Conservation (phyloP, 2,888 invertebrate genomes). For the Andrena chrysosceles region DNA sequence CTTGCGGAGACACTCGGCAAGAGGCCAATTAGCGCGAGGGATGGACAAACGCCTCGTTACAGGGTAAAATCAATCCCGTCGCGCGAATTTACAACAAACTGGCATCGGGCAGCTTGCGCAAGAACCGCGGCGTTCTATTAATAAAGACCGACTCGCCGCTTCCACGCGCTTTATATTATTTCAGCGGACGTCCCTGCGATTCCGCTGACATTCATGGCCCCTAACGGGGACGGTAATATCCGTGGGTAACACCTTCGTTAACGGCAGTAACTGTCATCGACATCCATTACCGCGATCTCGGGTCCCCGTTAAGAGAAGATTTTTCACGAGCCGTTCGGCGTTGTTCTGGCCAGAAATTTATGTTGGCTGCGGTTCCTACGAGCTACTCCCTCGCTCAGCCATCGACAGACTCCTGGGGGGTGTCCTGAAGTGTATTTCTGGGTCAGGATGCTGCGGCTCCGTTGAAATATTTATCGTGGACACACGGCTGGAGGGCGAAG, state of each 20-base stretch:
- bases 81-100: slow-evolving; percentile 35
- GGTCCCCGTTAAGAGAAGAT: slow-evolving; percentile 43
- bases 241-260: slow-evolving; percentile 51
- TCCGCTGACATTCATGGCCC: slow-evolving; percentile 50
- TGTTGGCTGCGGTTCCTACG: slow-evolving; percentile 14
- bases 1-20: neutral
- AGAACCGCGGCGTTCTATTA: slow-evolving; percentile 38
- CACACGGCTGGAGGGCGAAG: slow-evolving; percentile 40
- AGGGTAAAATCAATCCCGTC: slow-evolving; percentile 35
- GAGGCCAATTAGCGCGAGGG: neutral
- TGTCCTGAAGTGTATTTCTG: slow-evolving; percentile 71
- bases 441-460: slow-evolving; percentile 71
- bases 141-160: slow-evolving; percentile 23
- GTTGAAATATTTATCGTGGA: slow-evolving; percentile 64
- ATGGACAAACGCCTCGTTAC: neutral
- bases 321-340: slow-evolving; percentile 35
- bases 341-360: slow-evolving; percentile 49
- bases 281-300: slow-evolving; percentile 52
- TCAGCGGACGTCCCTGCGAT: slow-evolving; percentile 44
- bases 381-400: slow-evolving; percentile 29
- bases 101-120: slow-evolving; percentile 9
- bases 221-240: slow-evolving; percentile 46
- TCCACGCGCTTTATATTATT: slow-evolving; percentile 48
- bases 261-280: slow-evolving; percentile 57
- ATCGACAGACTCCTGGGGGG: slow-evolving; percentile 33